These are phyloP conservation scores for Euthynnus affinis DNA, from an alignment of 2,797 vertebrate genomes.

Conservation along the genomic window DNA sequence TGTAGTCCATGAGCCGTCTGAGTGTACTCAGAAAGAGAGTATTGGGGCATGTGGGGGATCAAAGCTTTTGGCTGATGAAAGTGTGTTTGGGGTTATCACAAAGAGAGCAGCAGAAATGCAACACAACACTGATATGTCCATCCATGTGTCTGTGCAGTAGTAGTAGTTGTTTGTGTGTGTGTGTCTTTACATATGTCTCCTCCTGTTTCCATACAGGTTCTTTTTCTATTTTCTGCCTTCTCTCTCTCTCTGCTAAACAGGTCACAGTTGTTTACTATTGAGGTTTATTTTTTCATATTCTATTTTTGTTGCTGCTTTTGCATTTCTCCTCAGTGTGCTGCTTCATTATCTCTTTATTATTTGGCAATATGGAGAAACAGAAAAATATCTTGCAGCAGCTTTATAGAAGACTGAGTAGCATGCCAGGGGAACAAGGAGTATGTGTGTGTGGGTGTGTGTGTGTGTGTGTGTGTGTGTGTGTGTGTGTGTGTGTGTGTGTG, in stretches of 20 bases:
- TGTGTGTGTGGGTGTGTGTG: not conserved
- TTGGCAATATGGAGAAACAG: slow-evolving; percentile 20
- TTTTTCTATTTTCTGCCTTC: not conserved
- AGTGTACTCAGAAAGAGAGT: slow-evolving; percentile 48
- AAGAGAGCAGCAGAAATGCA: slow-evolving; percentile 18
- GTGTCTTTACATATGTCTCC: slow-evolving; percentile 1
- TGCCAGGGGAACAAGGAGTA: not conserved
- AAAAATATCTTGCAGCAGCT: slow-evolving; percentile 27
- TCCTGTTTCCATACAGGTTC: slow-evolving; percentile 12
- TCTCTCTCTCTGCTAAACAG: slow-evolving; percentile 34
- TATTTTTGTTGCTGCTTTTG: slow-evolving; percentile 38
- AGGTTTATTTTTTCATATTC: slow-evolving; percentile 24
- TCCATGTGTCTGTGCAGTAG: slow-evolving; percentile 3
- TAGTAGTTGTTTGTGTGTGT: not conserved
- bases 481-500: not conserved
- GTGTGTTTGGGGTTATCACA: slow-evolving; percentile 60
- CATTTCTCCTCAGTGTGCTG: slow-evolving; percentile 23
- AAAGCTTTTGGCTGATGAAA: slow-evolving; percentile 61
- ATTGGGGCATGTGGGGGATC: slow-evolving; percentile 54
- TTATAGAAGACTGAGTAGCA: slow-evolving; percentile 11
- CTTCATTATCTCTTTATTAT: slow-evolving; percentile 50
- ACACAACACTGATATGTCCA: not conserved
- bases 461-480: slow-evolving; percentile 7
- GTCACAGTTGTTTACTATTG: slow-evolving; percentile 40
- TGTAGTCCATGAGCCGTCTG: slow-evolving; percentile 40